A percentile compares a stretch with the other conserved stretches of the same genome.
phyloP scores from a whole-genome alignment of 2,797 vertebrate genomes.

The Clarias platycephalus region DNA sequence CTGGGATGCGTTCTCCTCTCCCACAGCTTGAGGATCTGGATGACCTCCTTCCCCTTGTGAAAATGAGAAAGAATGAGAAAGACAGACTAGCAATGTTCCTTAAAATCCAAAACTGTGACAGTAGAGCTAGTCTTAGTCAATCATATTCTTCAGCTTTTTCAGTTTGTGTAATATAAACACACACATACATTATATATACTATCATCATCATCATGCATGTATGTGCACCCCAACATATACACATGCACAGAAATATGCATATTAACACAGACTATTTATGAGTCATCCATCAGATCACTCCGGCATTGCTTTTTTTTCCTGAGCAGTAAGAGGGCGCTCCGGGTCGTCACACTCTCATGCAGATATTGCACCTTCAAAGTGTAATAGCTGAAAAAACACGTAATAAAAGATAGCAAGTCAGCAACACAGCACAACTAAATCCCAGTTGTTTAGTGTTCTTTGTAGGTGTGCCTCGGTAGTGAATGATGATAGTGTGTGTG shows the following conservation, averaged over 20 bases:
- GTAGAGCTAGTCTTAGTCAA: constrained; percentile 50
- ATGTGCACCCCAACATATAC: not conserved
- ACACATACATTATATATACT: not conserved
- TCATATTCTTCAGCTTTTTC: constrained; percentile 56
- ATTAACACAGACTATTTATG: constrained; percentile 37
- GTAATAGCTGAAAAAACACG: not conserved
- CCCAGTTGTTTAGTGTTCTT: constrained; percentile 69
- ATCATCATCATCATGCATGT: too few species aligned
- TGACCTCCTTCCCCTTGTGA: constrained; percentile 66
- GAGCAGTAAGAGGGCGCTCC: constrained; percentile 6
- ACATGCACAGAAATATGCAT: constrained; percentile 51
- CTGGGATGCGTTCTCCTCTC: constrained; percentile 47
- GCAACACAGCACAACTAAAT: constrained; percentile 45
- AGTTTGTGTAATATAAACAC: not conserved
- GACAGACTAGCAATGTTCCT: constrained; percentile 18
- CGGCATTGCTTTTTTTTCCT: constrained; percentile 10
- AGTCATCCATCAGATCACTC: constrained; percentile 34
- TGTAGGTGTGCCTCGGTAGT: constrained; percentile 67
- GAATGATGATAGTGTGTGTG: constrained; percentile 58
- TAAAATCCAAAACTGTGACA: constrained; percentile 53
- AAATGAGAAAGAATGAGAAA: constrained; percentile 3
- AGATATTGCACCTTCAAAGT: constrained; percentile 19
- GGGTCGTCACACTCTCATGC: not conserved
- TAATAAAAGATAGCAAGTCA: constrained; percentile 12
- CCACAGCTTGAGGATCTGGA: constrained; percentile 53